phyloP scores from a whole-genome alignment of 2,888 invertebrate species.

The Agriotes lineatus region DNA sequence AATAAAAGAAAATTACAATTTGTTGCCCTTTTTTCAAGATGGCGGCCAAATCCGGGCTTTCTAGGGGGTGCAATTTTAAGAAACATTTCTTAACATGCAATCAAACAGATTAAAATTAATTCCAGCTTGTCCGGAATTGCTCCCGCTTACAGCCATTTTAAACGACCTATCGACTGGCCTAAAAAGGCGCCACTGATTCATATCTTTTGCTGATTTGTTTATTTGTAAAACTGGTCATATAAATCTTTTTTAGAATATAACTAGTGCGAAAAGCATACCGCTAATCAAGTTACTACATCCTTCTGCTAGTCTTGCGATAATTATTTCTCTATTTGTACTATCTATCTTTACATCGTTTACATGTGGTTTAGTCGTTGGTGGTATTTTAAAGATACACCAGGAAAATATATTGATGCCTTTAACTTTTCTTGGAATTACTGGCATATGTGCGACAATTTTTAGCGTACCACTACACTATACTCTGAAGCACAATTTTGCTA shows the following conservation, averaged over 20 bases:
- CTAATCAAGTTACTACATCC: neutral
- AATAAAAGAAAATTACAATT: too few species aligned
- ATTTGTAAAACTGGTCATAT: too few species aligned
- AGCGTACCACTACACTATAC: neutral
- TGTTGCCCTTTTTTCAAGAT: too few species aligned
- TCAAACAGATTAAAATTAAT: too few species aligned
- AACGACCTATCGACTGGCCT: too few species aligned
- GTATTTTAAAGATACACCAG: neutral
- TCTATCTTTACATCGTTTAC: neutral
- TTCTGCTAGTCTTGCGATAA: constrained; percentile 18
- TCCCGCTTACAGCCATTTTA: too few species aligned
- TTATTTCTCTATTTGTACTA: constrained; percentile 39
- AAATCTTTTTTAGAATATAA: neutral
- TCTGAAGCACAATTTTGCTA: neutral
- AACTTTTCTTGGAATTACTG: neutral
- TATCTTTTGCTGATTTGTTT: too few species aligned
- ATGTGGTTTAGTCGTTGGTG: neutral
- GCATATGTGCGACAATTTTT: neutral
- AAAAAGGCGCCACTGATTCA: too few species aligned
- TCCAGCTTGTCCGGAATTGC: too few species aligned
- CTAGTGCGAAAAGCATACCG: neutral
- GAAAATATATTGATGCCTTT: neutral
- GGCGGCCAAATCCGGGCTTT: too few species aligned
- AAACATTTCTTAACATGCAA: too few species aligned
- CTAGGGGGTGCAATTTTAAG: too few species aligned